phyloP scores from a whole-genome alignment of 2,113 vertebrate genomes.

The Ciconia maguari region DNA sequence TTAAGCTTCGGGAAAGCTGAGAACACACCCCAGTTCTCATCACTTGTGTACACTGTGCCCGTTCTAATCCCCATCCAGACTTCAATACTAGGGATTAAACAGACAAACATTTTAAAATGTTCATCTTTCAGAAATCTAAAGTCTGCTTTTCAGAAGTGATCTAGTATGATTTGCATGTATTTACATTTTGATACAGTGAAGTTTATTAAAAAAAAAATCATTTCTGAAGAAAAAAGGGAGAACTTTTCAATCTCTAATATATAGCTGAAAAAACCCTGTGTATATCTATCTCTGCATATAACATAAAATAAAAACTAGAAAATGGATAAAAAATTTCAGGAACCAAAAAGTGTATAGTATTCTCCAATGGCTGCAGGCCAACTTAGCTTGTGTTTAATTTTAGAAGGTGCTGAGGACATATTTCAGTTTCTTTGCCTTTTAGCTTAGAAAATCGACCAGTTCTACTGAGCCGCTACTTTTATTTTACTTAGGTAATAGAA shows the following conservation, averaged over 20 bases:
- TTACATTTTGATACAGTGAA: neutral
- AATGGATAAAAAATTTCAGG: neutral
- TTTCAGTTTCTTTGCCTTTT: neutral
- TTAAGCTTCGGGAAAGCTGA: conserved; percentile 1
- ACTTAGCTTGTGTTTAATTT: neutral
- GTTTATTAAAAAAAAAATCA: neutral
- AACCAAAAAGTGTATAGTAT: neutral
- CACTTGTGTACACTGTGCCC: neutral
- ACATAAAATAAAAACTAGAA: neutral
- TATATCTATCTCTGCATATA: neutral
- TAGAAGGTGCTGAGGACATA: neutral
- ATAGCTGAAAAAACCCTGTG: neutral
- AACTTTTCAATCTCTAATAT: neutral
- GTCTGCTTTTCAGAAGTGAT: neutral
- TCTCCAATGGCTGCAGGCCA: neutral
- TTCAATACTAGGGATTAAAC: neutral
- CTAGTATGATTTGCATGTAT: neutral
- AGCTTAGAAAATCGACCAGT: neutral
- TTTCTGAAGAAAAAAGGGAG: neutral
- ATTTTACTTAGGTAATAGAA: neutral
- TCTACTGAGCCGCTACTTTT: neutral
- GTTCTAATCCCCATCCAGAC: neutral
- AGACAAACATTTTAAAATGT: neutral
- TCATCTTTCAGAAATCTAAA: neutral
- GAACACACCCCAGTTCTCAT: conserved; percentile 3